Base-by-base conservation (phyloP, 2,888 invertebrate species). In the Drosophila merina region DNA sequence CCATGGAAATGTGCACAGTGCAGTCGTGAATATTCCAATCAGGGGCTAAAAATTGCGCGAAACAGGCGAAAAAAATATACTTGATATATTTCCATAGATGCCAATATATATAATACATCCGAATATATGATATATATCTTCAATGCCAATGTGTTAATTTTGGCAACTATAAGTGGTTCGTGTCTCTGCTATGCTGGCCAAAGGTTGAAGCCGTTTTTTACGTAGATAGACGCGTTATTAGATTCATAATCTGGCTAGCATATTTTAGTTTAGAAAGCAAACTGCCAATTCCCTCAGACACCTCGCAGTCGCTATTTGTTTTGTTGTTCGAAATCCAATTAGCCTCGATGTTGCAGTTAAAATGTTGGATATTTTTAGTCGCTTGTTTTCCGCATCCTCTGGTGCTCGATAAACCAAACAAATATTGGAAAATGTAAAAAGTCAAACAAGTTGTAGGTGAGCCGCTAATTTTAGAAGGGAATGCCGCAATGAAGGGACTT, bases 1-100 rank as follows among this genome's bases (percentile, higher is more conserved):
- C 72, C 57, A 78, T 79, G 75, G 68, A 85, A 82, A 77, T 72
- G 75, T 85, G 80, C 85, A 84, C 25, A 14, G 50, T 51, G 60
- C 44, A 57, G 56, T 70, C 69, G 63, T 63, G 25, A 40, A 51
- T 55, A 69, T 66, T 51, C 45, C 31, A 25, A 12, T 25, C 45
- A 26, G n/a, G 5, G 12, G 48, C 30, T 14, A 26, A 30, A 54
- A 50, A 54, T 64, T 68, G 60, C 59, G 67, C 71, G 51, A 77
- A 74, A 75, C 26, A 2, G 60, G 59, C 12, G 20, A 20, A 51
- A 51, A 51, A 68, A 40, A 40, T 55, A 9, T 30, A 7, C 8
- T 33, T n/a, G 36, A 45, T 44, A 42, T 54, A 14, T 30, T 30
- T 38, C 7, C 33, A n/a, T n/a, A 28, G 26, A 42, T 42, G 20